Percentiles rank a stretch among this genome's conserved stretches.
phyloP scores from a whole-genome alignment of 2,888 invertebrate species.

The Megalurothrips usitatus region DNA sequence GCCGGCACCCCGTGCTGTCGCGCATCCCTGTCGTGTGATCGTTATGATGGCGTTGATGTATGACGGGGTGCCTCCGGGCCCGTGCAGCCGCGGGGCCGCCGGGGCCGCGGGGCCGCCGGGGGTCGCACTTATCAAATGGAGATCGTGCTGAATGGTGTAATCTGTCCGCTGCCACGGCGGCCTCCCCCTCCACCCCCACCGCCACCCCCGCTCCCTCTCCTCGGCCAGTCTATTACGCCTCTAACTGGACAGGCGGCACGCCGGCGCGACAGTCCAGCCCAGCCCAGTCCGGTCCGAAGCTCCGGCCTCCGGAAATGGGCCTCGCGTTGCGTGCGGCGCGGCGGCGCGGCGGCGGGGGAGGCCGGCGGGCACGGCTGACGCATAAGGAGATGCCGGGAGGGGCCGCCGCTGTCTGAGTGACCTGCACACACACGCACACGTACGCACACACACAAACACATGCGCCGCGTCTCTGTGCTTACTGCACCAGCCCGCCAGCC shows the following conservation, averaged over 20 bases:
- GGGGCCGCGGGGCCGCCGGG: not conserved
- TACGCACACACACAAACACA: too few relatives aligned
- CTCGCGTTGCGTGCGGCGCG: not conserved
- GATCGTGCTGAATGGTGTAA: constrained; percentile 26
- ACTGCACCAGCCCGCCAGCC: not conserved
- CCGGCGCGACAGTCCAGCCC: not conserved
- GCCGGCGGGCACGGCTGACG: too few relatives aligned
- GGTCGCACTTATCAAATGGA: constrained; percentile 11
- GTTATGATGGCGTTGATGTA: not conserved
- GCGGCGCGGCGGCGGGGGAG: too few relatives aligned
- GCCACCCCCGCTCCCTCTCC: not conserved
- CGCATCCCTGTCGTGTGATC: not conserved
- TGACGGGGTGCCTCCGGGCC: not conserved
- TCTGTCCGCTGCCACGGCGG: not conserved
- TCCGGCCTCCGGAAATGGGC: not conserved
- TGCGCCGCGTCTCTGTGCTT: too few relatives aligned
- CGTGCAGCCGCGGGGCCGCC: too few relatives aligned
- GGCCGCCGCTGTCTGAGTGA: too few relatives aligned
- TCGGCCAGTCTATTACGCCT: not conserved
- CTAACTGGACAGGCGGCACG: not conserved
- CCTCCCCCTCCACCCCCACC: not conserved
- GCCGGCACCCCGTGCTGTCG: too few relatives aligned
- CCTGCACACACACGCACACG: too few relatives aligned
- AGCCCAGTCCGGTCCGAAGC: not conserved
- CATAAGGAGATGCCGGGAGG: too few relatives aligned